These are phyloP conservation scores for Hippopotamyrus pictus DNA, from an alignment of 2,797 vertebrate species.

Conservation along the genomic window DNA sequence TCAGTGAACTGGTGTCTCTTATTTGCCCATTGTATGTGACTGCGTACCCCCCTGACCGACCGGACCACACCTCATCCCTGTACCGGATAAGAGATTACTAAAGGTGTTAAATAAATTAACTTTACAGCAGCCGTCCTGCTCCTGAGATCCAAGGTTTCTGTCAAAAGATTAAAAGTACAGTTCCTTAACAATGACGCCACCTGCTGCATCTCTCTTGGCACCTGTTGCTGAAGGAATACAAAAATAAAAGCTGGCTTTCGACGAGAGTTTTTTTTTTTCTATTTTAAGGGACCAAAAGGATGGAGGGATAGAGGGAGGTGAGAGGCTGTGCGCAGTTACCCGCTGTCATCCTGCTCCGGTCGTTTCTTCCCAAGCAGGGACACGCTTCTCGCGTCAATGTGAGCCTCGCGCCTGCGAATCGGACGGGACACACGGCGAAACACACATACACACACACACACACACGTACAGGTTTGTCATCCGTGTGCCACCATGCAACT, in stretches of 20 bases:
- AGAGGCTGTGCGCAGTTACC: constrained; percentile 49
- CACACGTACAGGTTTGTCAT: not conserved
- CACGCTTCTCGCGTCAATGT: constrained; percentile 68
- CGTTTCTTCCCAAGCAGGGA: constrained; percentile 71
- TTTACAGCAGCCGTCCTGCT: not conserved
- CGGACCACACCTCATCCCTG: not conserved
- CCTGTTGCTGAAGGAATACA: not conserved
- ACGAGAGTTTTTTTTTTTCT: not conserved
- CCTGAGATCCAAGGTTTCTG: not conserved
- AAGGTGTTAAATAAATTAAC: not conserved
- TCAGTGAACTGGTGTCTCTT: not conserved
- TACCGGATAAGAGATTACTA: not conserved
- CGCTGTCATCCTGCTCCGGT: constrained; percentile 67
- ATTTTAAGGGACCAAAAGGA: not conserved
- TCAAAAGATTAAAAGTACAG: not conserved
- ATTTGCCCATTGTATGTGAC: not conserved
- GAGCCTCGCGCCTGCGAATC: constrained; percentile 69
- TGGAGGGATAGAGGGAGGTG: not conserved
- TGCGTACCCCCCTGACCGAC: not conserved
- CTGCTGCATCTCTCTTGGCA: not conserved
- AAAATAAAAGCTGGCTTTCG: not conserved
- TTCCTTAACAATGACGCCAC: not conserved
- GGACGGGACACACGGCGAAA: not conserved
- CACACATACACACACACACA: not conserved
- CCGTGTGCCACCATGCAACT: not conserved